Base-by-base conservation (phyloP, 2,113 vertebrate species). In the Uropsilus gracilis region DNA sequence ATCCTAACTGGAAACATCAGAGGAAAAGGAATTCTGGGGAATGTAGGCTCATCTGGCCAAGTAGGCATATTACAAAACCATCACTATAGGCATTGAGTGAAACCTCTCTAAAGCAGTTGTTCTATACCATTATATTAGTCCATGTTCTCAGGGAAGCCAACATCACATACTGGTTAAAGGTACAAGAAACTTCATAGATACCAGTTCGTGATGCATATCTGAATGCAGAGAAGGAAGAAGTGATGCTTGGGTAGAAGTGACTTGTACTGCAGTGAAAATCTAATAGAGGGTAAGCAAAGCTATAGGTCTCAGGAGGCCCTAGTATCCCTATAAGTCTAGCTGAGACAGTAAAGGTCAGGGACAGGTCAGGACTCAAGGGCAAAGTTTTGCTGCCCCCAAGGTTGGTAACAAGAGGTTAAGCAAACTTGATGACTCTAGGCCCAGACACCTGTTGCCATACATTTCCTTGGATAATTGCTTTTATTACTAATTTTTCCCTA, bases 11-110 rank as follows among this genome's bases (percentile, higher is more conserved):
- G 50, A 88, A 73, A 57, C 28, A 8, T 1, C 12, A 17, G 30
- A 4, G 17, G 10, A 61, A 76, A 73, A 24, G 48, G 68, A 61
- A 89, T 86, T 71, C n/a, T 91, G 90, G 84, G 90, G 66, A 91
- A 69, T 28, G 53, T 71, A 66, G 73, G 89, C 68, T 34, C 12
- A 53, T 39, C 30, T 61, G 20, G 68, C 22, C 34, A 53, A 76
- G 17, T 55, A 39, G 7, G 30, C 11, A 8, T 37, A 18, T 42
- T 32, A 46, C 37, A 66, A 66, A 39, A 91, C 39, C 50, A 28
- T 10, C 8, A 5, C 10, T 20, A 7, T 7, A 24, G n/a, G 32
- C 30, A 6, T 5, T 34, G 57, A 53, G 26, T 12, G 44, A 77
- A 37, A 16, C 48, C 48, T 20, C 61, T 12, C 30, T 28, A 12